Percentiles rank a stretch among this genome's conserved stretches.
These are phyloP conservation scores for Plectus sambesii DNA, from an alignment of 1,140 invertebrate species.

Conservation along the genomic window DNA sequence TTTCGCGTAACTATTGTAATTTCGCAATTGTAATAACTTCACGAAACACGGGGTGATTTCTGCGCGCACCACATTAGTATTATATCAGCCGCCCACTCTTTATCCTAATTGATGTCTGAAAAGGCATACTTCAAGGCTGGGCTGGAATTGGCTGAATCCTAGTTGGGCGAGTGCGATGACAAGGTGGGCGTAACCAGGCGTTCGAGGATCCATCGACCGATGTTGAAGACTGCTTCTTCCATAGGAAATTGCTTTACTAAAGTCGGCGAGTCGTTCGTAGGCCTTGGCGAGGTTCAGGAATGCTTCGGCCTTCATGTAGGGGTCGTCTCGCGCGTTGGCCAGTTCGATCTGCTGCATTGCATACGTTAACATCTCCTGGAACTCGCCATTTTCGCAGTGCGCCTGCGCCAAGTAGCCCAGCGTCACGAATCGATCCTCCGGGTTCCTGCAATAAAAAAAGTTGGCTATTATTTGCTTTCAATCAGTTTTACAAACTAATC, in stretches of 20 bases:
- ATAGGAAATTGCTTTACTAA: constrained; percentile 47
- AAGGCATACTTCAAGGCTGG: constrained; percentile 39
- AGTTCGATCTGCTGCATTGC: constrained; percentile 48
- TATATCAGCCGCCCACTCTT: no score
- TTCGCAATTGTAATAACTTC: no score
- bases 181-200: constrained; percentile 45
- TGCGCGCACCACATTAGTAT: no score
- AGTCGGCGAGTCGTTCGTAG: constrained; percentile 46
- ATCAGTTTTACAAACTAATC: no score
- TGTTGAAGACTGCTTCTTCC: constrained; percentile 44
- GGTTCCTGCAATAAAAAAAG: constrained; percentile 22
- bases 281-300: constrained; percentile 47
- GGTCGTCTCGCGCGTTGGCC: constrained; percentile 41
- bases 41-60: no score
- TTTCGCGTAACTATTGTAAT: no score
- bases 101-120: no score
- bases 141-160: constrained; percentile 42
- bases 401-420: constrained; percentile 46
- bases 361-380: constrained; percentile 45
- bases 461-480: no score
- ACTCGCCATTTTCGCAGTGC: constrained; percentile 47
- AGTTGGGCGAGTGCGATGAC: constrained; percentile 40
- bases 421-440: constrained; percentile 46
- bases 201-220: constrained; percentile 39
- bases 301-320: constrained; percentile 46